phyloP scores from a whole-genome alignment of 2,888 invertebrate species.

The Chymomyza amoena region DNA sequence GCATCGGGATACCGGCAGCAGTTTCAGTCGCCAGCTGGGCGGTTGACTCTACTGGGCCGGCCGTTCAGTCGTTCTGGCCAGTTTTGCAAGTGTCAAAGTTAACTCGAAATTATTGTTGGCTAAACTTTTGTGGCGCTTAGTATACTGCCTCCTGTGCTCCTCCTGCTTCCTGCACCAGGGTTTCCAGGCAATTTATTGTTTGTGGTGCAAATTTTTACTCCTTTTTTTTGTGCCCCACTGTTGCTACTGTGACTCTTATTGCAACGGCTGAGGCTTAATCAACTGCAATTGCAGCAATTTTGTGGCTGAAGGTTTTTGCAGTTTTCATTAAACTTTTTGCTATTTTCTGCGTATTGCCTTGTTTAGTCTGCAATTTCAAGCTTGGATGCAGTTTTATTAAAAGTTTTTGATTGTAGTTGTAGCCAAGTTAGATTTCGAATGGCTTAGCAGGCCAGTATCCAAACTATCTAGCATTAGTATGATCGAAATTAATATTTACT shows the following conservation, averaged over 20 bases:
- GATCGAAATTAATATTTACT: too few relatives aligned
- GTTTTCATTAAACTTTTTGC: slow-evolving; percentile 45
- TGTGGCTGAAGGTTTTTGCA: slow-evolving; percentile 58
- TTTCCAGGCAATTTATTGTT: neutral
- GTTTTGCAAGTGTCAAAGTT: slow-evolving; percentile 74
- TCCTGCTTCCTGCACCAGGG: neutral
- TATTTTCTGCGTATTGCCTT: slow-evolving; percentile 33
- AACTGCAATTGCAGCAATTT: slow-evolving; percentile 69
- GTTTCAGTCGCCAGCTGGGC: neutral
- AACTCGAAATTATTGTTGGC: slow-evolving; percentile 75
- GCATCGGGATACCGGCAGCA: neutral
- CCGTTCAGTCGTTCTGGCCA: slow-evolving; percentile 21
- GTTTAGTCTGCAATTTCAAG: slow-evolving; percentile 60
- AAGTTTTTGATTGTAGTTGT: slow-evolving; percentile 64
- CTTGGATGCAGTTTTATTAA: slow-evolving; percentile 63
- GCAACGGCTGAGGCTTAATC: slow-evolving; percentile 53
- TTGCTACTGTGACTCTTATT: slow-evolving; percentile 17
- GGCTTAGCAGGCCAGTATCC: neutral
- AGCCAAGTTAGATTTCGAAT: neutral
- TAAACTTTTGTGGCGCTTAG: slow-evolving; percentile 73
- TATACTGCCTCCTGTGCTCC: slow-evolving; percentile 2
- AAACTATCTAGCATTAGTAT: too few relatives aligned
- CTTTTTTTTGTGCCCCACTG: neutral
- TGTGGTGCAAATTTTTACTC: slow-evolving; percentile 6
- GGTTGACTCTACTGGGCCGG: neutral